Evolutionary conservation across 1,140 invertebrate species (phyloP).

Genomic region (Drosophila lowei): DNA sequence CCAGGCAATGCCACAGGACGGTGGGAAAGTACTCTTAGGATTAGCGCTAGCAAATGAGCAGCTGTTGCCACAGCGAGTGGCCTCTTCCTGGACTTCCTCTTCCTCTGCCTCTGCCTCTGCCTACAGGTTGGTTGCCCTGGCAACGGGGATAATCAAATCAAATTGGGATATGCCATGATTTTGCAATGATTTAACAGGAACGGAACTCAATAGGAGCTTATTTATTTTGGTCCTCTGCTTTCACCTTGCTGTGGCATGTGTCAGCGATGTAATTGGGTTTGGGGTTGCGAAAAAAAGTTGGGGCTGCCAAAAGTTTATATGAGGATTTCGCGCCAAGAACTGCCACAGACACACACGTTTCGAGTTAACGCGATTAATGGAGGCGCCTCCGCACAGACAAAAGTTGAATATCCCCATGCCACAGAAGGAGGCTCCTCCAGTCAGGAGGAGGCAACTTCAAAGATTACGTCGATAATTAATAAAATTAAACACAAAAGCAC

Average conservation of each 20-base stretch:
- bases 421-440: constrained; percentile 1
- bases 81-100: too few species aligned
- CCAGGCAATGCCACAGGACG: constrained; percentile 18
- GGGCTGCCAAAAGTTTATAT: constrained; percentile 4
- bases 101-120: too few species aligned
- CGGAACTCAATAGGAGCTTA: background rate
- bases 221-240: background rate
- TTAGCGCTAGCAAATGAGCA: constrained; percentile 44
- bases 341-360: constrained; percentile 36
- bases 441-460: constrained; percentile 56
- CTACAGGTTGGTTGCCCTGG: background rate
- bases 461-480: constrained; percentile 78
- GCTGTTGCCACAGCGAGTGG: constrained; percentile 21
- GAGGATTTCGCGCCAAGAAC: constrained; percentile 16
- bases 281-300: constrained; percentile 2
- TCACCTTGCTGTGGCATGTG: constrained; percentile 14
- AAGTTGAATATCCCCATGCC: constrained; percentile 9
- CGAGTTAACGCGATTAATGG: constrained; percentile 66
- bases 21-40: constrained; percentile 11
- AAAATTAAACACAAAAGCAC: constrained; percentile 79
- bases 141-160: constrained; percentile 22
- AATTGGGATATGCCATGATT: constrained; percentile 14
- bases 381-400: constrained; percentile 35
- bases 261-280: constrained; percentile 36
- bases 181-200: background rate